These are phyloP conservation scores for Rhinoraja longicauda DNA, from an alignment of 2,797 vertebrate genomes.

Conservation along the genomic window DNA sequence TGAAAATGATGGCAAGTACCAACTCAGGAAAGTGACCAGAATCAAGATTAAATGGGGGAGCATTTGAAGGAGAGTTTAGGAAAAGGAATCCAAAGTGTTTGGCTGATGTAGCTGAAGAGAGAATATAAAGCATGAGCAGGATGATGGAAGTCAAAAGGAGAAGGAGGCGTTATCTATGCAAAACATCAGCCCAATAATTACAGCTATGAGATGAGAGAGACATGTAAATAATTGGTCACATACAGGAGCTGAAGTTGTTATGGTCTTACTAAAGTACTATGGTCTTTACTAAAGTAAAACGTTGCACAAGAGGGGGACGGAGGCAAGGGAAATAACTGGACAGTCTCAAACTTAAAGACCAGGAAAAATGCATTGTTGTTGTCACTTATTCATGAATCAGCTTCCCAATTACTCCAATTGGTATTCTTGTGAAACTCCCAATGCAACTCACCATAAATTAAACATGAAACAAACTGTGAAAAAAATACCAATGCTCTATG, in stretches of 20 bases:
- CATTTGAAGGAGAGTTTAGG: not conserved
- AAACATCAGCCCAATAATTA: not conserved
- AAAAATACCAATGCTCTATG: not conserved
- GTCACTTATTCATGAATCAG: not conserved
- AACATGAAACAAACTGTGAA: not conserved
- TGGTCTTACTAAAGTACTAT: not conserved
- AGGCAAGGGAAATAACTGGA: not conserved
- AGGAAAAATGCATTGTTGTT: not conserved
- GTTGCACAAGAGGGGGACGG: not conserved
- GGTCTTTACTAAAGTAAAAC: not conserved
- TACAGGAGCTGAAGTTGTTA: not conserved
- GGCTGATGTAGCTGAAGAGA: not conserved
- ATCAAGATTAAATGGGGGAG: not conserved
- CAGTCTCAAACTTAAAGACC: not conserved
- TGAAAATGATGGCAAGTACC: not conserved
- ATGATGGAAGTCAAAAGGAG: not conserved
- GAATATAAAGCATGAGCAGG: not conserved
- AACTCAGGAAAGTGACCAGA: not conserved
- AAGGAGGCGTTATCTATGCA: not conserved
- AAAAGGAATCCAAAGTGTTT: rapidly evolving
- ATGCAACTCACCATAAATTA: not conserved
- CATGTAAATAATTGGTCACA: not conserved
- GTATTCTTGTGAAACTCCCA: not conserved
- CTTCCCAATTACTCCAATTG: not conserved
- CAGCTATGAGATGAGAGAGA: not conserved